Evolutionary conservation across 35 echinoderm and acorn worm species (phyloP).

Genomic region (Strongylocentrotus purpuratus): DNA sequence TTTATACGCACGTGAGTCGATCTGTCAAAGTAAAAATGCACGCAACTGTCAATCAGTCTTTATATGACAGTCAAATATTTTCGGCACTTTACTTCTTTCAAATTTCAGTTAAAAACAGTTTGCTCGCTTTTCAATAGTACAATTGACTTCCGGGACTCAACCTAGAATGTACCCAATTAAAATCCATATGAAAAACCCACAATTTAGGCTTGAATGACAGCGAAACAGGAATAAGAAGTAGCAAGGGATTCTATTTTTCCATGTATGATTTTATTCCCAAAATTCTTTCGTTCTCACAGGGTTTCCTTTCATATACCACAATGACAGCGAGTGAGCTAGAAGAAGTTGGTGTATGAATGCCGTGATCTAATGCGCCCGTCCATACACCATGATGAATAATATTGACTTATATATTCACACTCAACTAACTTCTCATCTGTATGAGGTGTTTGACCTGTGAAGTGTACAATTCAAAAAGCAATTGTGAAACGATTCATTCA

Average conservation of each 20-base stretch:
- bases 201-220: constrained; percentile 3
- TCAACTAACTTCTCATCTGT: not conserved
- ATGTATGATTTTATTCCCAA: not conserved
- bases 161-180: constrained; percentile 6
- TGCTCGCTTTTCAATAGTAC: not conserved
- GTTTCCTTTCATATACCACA: not conserved
- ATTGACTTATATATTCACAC: constrained; percentile 3
- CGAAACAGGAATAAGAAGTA: not conserved
- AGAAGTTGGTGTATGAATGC: not conserved
- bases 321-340: not conserved
- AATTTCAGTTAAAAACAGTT: not conserved
- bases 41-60: not conserved
- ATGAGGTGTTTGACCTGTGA: not conserved
- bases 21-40: not conserved
- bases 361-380: not conserved
- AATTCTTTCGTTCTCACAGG: not conserved
- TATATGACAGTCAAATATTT: not conserved
- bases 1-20: not conserved
- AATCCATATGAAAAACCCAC: not conserved
- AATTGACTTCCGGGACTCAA: not conserved
- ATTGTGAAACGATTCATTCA: not conserved
- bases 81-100: not conserved
- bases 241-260: not conserved
- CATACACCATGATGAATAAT: not conserved
- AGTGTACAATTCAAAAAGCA: not conserved